phyloP scores from a whole-genome alignment of 1,140 invertebrate species.

The Vanessa tameamea region DNA sequence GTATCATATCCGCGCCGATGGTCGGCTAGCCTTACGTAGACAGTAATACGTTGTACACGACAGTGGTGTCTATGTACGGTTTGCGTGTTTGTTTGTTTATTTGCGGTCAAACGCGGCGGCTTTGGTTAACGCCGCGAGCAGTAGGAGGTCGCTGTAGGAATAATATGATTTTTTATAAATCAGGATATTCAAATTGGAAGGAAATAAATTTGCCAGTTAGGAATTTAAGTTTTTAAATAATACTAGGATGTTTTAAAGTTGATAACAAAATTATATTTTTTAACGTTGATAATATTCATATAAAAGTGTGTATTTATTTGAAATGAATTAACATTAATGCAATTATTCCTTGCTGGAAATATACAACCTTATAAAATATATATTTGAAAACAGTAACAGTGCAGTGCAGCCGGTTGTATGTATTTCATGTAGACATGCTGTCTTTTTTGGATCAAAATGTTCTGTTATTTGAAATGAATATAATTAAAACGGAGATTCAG shows the following conservation, averaged over 20 bases:
- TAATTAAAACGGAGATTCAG: background rate
- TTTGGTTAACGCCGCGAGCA: conserved; percentile 49
- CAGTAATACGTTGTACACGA: conserved; percentile 19
- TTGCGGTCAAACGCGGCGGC: conserved; percentile 48
- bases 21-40: background rate
- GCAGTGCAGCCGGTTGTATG: no score
- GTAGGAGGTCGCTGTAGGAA: conserved; percentile 49
- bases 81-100: conserved; percentile 52
- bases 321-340: no score
- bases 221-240: background rate
- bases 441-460: no score
- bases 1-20: background rate
- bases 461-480: no score
- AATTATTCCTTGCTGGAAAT: no score
- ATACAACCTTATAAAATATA: no score
- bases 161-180: conserved; percentile 2
- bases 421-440: no score
- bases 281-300: no score
- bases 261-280: no score
- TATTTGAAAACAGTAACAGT: no score
- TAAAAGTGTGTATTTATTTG: no score
- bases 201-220: background rate
- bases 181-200: background rate
- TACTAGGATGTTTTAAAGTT: no score
- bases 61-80: conserved; percentile 37